Conservation (phyloP, 2,113 vertebrate species). For the Penelope pileata region DNA sequence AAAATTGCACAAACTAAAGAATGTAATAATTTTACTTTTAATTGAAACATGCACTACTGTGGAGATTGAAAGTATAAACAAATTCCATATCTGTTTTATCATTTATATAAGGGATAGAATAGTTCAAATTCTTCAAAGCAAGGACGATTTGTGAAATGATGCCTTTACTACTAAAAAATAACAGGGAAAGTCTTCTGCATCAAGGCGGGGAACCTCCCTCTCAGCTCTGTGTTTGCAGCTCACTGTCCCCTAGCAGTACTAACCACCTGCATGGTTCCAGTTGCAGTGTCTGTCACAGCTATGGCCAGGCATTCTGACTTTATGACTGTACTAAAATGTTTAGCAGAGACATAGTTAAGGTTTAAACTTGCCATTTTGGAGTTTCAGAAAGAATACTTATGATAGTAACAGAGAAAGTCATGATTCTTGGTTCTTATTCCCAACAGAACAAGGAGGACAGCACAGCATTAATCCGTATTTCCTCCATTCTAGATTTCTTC, state of each 20-base stretch:
- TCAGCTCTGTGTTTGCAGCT: neutral
- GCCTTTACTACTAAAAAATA: neutral
- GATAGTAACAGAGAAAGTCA: neutral
- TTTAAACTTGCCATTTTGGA: neutral
- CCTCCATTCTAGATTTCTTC: neutral
- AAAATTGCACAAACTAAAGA: slow-evolving; percentile 68
- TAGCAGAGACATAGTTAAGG: neutral
- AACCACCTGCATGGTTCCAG: neutral
- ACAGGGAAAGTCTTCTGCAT: neutral
- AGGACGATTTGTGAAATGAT: neutral
- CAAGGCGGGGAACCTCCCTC: neutral
- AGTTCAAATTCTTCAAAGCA: slow-evolving; percentile 18
- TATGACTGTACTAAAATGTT: neutral
- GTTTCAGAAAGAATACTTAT: neutral
- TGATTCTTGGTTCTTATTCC: neutral
- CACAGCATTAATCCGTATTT: neutral
- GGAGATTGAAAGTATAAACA: slow-evolving; percentile 48
- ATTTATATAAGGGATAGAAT: neutral
- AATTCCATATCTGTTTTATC: neutral
- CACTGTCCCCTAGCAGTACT: neutral
- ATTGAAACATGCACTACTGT: slow-evolving; percentile 72
- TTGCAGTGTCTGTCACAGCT: neutral
- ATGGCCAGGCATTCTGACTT: fast-evolving
- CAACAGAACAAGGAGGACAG: neutral
- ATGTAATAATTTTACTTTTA: slow-evolving; percentile 79